Evolutionary conservation across 2,888 invertebrate genomes (phyloP), one percentile per base, ranked within the genome.

Genomic region (Bellardia bayeri): DNA sequence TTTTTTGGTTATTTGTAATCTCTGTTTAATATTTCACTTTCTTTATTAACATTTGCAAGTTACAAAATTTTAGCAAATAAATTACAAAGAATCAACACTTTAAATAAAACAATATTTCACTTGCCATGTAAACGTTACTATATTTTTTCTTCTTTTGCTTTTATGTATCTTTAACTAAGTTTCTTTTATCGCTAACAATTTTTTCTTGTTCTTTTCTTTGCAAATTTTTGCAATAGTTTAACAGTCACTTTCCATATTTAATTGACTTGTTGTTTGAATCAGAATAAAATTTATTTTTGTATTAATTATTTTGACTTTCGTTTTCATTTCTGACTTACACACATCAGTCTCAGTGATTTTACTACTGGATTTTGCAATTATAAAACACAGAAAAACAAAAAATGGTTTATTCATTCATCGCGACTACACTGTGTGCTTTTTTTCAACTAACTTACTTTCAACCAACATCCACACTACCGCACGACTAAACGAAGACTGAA

Each of bases 401-500:
- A 3, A 7, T 45, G 6, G 61, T 75, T 63, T 14, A 63, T 83
- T 63, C 69, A 82, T 71, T 72, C 23, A 37, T 63, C 42, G 45
- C 69, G 69, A 54, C 33, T 16, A 37, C 33, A 23, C 64, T 11
- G 23, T n/a, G n/a, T 14, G 3, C 14, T 7, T 23, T 30, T 45
- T 3, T 7, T 0, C 2, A 2, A 9, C n/a, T 45, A 72, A n/a
- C 14, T 16, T 37, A 66, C 40, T 42, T 23, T 11, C 4, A 9
- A 64, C 33, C 11, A 14, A 40, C 82, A 75, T 16, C 78, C 61
- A 74, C n/a, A 64, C 79, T 83, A 8, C 64, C 69, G 11, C 74
- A 80, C 79, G 69, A 86, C 79, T 75, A 80, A 86, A 83, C 82
- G 82, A 86, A 82, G 69, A 83, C 86, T 86, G 75, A 71, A 23